A percentile compares a stretch with the other conserved stretches of the same genome.
These are phyloP conservation scores for Pelagia noctiluca DNA, from an alignment of 30 jellyfish, hydroid and myxozoan species.

Conservation along the genomic window DNA sequence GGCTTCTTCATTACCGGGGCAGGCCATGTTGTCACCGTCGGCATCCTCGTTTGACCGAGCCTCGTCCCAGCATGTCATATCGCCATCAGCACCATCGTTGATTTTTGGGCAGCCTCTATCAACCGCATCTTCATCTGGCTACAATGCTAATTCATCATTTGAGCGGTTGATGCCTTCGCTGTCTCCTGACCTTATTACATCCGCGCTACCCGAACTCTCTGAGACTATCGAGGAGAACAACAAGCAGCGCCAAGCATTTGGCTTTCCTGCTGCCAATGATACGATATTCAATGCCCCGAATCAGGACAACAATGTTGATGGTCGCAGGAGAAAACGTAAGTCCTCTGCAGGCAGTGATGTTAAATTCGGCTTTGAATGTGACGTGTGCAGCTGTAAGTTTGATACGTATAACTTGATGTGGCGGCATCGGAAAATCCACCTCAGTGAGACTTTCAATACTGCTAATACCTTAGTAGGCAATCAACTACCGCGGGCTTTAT, in stretches of 20 bases:
- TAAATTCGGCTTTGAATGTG: constrained; percentile 75
- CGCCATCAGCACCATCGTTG: no score
- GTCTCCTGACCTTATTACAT: no score
- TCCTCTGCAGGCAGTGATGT: constrained; percentile 4
- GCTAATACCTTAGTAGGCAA: constrained; percentile 17
- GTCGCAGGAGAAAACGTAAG: not conserved
- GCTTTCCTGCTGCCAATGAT: not conserved
- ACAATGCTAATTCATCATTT: no score
- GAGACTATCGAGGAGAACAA: no score
- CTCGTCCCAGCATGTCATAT: no score
- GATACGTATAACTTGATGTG: constrained; percentile 64
- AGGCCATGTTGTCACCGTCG: no score
- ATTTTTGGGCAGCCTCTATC: no score
- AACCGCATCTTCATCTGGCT: no score
- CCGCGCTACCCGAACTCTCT: no score
- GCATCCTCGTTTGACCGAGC: no score
- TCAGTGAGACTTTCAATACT: constrained; percentile 47
- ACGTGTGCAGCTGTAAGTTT: constrained; percentile 60
- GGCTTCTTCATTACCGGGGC: no score
- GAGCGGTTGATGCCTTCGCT: no score
- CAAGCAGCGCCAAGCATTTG: not conserved
- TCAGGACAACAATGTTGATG: not conserved
- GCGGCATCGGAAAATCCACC: constrained; percentile 62
- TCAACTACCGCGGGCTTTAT: constrained; percentile 53
- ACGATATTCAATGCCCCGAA: not conserved